A percentile compares a stretch with the other conserved stretches of the same genome.
phyloP scores from a whole-genome alignment of 2,888 invertebrate species.

The Melangyna quadrimaculata region DNA sequence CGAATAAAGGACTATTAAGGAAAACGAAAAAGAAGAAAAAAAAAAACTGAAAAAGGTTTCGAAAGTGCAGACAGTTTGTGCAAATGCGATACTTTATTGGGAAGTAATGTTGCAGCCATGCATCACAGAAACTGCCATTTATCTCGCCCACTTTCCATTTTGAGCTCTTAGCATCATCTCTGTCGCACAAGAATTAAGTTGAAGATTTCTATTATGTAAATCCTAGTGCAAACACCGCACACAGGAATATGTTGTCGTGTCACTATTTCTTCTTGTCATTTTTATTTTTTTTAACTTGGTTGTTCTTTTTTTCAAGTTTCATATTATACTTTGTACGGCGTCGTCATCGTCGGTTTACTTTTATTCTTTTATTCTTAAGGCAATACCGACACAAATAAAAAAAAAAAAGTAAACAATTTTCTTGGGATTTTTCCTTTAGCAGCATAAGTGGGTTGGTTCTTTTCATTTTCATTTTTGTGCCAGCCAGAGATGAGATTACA shows the following conservation, averaged over 20 bases:
- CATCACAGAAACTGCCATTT: slow-evolving; percentile 52
- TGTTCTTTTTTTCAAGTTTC: not conserved
- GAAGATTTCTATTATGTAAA: slow-evolving; percentile 55
- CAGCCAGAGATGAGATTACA: slow-evolving; percentile 17
- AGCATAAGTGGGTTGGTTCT: slow-evolving; percentile 22
- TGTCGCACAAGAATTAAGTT: slow-evolving; percentile 30
- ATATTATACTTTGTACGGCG: not conserved
- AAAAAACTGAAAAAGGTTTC: not conserved
- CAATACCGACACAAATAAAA: slow-evolving; percentile 13
- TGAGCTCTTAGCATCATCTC: slow-evolving; percentile 1
- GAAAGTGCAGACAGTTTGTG: slow-evolving; percentile 29
- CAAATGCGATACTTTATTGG: slow-evolving; percentile 48
- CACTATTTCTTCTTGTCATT: slow-evolving; percentile 29
- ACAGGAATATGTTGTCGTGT: slow-evolving; percentile 53
- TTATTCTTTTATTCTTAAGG: slow-evolving; percentile 24
- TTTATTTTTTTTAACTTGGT: slow-evolving; percentile 11
- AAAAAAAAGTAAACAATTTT: slow-evolving; percentile 37
- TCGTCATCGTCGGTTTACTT: slow-evolving; percentile 12
- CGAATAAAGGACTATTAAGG: slow-evolving; percentile 32
- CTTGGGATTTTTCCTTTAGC: slow-evolving; percentile 3
- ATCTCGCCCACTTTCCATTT: slow-evolving; percentile 45
- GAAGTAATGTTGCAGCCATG: slow-evolving; percentile 56
- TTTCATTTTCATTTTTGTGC: not conserved
- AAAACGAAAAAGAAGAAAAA: not conserved
- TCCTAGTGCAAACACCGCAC: slow-evolving; percentile 43